These are phyloP conservation scores for Himalopsyche japonica DNA, from an alignment of 2,888 invertebrate species.

Conservation along the genomic window DNA sequence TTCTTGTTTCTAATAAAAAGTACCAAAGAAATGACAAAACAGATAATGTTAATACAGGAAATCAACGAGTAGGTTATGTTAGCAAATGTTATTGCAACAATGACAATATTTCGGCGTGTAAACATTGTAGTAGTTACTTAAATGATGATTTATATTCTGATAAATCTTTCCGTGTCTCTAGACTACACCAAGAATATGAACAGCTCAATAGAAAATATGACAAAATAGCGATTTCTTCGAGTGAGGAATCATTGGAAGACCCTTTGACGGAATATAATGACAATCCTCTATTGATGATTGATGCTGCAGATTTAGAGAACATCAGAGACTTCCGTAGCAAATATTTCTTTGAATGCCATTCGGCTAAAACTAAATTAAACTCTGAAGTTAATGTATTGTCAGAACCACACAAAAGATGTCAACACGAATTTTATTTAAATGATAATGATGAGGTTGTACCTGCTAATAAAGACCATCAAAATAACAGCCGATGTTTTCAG, in stretches of 20 bases:
- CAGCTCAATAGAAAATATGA: not conserved
- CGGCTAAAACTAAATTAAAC: slow-evolving; percentile 41
- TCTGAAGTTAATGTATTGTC: not conserved
- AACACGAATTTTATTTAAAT: slow-evolving; percentile 61
- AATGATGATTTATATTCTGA: not conserved
- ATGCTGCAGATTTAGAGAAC: slow-evolving; percentile 39
- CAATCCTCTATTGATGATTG: not conserved
- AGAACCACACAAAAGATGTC: slow-evolving; percentile 54
- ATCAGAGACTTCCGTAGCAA: slow-evolving; percentile 56
- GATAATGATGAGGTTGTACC: slow-evolving; percentile 62
- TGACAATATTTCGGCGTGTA: not conserved
- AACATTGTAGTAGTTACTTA: not conserved
- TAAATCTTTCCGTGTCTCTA: not conserved
- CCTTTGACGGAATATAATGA: not conserved
- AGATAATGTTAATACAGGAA: not conserved
- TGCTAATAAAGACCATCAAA: slow-evolving; percentile 52
- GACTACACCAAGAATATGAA: not conserved
- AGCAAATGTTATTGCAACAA: not conserved
- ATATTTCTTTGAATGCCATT: slow-evolving; percentile 67
- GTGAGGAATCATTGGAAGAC: not conserved
- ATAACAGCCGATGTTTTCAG: slow-evolving; percentile 56
- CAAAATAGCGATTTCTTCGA: not conserved
- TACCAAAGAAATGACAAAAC: not conserved
- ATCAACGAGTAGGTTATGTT: not conserved
- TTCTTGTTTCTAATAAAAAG: not conserved